Evolutionary conservation across 2,888 invertebrate species (phyloP).

Genomic region (Diadromus collaris): DNA sequence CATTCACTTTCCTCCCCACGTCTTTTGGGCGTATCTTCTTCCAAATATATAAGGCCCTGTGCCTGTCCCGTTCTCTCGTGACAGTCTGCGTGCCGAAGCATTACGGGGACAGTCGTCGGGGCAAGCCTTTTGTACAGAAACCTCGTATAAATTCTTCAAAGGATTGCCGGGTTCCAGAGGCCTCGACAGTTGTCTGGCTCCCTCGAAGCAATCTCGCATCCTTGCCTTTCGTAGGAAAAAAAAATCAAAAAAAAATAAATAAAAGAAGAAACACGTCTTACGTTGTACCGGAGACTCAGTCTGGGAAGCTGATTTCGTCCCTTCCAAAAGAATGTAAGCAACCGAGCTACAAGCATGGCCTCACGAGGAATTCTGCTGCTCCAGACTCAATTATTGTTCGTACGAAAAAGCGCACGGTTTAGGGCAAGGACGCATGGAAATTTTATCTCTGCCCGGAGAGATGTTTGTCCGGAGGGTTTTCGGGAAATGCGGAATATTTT

Average conservation of each 20-base stretch:
- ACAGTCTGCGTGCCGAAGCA: slow-evolving; percentile 22
- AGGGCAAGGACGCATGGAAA: neutral
- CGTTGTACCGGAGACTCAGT: slow-evolving; percentile 19
- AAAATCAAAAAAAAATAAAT: slow-evolving; percentile 2
- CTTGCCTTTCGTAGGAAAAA: neutral
- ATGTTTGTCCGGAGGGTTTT: slow-evolving; percentile 43
- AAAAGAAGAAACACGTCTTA: slow-evolving; percentile 6
- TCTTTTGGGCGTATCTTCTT: slow-evolving; percentile 43
- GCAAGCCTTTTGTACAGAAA: slow-evolving; percentile 59
- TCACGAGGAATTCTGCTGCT: slow-evolving; percentile 21
- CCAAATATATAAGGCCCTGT: slow-evolving; percentile 39
- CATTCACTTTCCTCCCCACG: slow-evolving; percentile 15
- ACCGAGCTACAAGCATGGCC: slow-evolving; percentile 23
- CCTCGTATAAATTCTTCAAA: slow-evolving; percentile 63
- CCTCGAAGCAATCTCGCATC: slow-evolving; percentile 16
- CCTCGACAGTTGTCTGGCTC: slow-evolving; percentile 33
- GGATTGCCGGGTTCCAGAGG: slow-evolving; percentile 48
- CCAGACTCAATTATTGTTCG: slow-evolving; percentile 24
- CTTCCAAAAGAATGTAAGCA: slow-evolving; percentile 28
- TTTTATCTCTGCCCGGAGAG: slow-evolving; percentile 26
- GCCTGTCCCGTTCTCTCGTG: neutral
- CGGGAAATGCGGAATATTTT: slow-evolving; percentile 44
- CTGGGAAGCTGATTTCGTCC: slow-evolving; percentile 35
- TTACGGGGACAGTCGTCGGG: slow-evolving; percentile 33
- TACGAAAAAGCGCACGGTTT: slow-evolving; percentile 11